Evolutionary conservation across 2,113 vertebrate species (phyloP).

Genomic region (Pedionomus torquatus): DNA sequence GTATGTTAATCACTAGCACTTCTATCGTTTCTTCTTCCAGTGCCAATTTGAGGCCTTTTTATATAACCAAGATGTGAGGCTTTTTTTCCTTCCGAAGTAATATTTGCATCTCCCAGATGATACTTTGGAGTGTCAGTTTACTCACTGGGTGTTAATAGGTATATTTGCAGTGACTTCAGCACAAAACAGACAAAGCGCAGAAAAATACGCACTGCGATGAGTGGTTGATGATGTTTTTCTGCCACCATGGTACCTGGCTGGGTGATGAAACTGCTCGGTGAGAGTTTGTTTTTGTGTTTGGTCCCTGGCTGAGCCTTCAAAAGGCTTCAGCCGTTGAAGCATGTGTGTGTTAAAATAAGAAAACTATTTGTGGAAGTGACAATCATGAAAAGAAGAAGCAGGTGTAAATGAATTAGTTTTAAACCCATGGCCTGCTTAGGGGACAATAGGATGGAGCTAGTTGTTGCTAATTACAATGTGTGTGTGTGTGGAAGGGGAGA

Average conservation of each 20-base stretch:
- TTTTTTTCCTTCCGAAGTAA: background rate
- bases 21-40: background rate
- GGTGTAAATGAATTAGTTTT: conserved; percentile 66
- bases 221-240: background rate
- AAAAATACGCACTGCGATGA: background rate
- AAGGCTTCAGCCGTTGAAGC: background rate
- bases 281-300: conserved; percentile 11
- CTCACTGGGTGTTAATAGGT: background rate
- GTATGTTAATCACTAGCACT: background rate
- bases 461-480: background rate
- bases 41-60: background rate
- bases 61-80: background rate
- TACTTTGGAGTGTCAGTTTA: background rate
- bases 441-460: background rate
- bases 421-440: conserved; percentile 27
- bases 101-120: background rate
- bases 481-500: background rate
- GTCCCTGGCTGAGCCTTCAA: background rate
- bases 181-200: background rate
- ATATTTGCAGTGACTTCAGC: background rate
- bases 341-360: conserved; percentile 15
- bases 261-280: background rate
- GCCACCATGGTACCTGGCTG: background rate
- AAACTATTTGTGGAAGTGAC: conserved; percentile 50
- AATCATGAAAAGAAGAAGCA: conserved; percentile 67